Base-by-base conservation (phyloP, 2,888 invertebrate species). In the Pantelozetes paolii region DNA sequence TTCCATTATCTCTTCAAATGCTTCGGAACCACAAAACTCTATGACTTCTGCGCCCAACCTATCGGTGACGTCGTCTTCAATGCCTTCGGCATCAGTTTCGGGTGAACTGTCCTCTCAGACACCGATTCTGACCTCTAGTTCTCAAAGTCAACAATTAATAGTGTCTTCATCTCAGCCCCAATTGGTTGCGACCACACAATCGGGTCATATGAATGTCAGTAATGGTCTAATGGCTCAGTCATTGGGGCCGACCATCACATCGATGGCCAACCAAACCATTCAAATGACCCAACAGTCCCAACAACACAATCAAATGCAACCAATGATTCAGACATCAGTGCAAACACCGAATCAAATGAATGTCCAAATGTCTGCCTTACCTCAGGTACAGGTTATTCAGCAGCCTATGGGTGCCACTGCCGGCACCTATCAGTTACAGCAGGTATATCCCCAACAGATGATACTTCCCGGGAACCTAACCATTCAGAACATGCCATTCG, bases 121-220 rank as follows among this genome's bases (percentile, higher is more conserved):
- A n/a, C 32, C 62, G 28, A 23, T 32, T 32, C 62, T 32, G 62
- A 8, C 62, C 18, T 11, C 30, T 30, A 62, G 18, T 26, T 32
- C 32, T 62, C 62, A 62, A 62, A 62, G 62, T 40, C 67, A 1
- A 13, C 67, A 67, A 67, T 23, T 40, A 23, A 67, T 67, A 20
- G 67, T 67, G 36, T 40, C 62, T 5, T 28, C 67, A 67, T 36
- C 67, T 1, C 59, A 67, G 67, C 67, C 36, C 20, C 67, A 67
- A 9, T 15, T 67, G 42, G 40, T 36, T 8, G 40, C 36, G 40
- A 40, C 67, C 13, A 40, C 67, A 20, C 67, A 67, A 40, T 20
- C 67, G 2, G 23, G 11, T 23, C 67, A 67, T 40, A 15, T 67
- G 26, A 67, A 40, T 40, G 32, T 23, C 2, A 57, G 2, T 8